Base-by-base conservation (phyloP, 2,797 vertebrate species). In the Chrysocyon brachyurus region DNA sequence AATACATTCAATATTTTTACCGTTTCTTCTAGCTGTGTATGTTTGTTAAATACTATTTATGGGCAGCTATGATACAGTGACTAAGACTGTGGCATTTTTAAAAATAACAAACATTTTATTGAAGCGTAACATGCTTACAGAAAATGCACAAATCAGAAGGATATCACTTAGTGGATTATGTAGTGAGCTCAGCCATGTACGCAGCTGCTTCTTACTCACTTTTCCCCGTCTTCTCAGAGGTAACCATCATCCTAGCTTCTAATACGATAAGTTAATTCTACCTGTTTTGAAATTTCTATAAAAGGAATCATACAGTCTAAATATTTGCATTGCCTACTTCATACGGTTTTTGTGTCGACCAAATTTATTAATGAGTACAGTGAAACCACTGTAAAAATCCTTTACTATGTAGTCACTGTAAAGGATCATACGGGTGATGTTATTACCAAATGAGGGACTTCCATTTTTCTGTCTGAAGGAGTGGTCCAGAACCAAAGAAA, bases 391-490 rank as follows among this genome's bases (percentile, higher is more conserved):
- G 7, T 87, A 89, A 75, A 87, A 82, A 46, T 56, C 26, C 28
- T 83, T 63, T 70, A 70, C 15, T 63, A 28, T 91, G 26, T 70
- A 77, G 75, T 46, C 40, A 46, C 40, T 46, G 40, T 79, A 68
- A 72, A 85, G 52, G 46, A 64, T 92, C 63, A 19, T 78, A 64
- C 56, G 78, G 24, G 78, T 84, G n/a, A 72, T 72, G 22, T 59
- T 63, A 63, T 72, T 73, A 49, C 63, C 95, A 86, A 78, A 72
- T 14, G 84, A 86, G 49, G 78, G 63, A n/a, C 88, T n/a, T 88
- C 49, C n/a, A 33, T 87, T 91, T 88, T 46, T 46, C 22, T 28
- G 57, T 81, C 72, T 66, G 24, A 31, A 79, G 17, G 7, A 68
- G 31, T 73, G 61, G n/a, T 54, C 68, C 21, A 96, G 64, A 86